Conservation (phyloP, 1,140 invertebrate genomes). For the Neomicropteryx cornuta region DNA sequence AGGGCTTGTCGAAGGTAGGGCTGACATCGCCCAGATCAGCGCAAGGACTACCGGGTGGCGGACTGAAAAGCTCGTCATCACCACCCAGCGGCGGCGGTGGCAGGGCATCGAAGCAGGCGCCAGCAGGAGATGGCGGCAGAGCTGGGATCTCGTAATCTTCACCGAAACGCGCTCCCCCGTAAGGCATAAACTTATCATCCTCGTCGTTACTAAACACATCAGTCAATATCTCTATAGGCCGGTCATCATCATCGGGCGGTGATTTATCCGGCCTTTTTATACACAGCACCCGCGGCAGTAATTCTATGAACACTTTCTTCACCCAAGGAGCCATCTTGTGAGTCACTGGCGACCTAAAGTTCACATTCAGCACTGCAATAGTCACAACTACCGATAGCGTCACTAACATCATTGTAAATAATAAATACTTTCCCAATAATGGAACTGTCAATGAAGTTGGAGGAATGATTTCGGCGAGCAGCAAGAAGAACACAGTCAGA, state of each 20-base stretch:
- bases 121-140: conserved; percentile 43
- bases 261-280: conserved; percentile 71
- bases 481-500: conserved; percentile 96
- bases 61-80: conserved; percentile 72
- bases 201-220: conserved; percentile 60
- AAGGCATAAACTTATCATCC: conserved; percentile 56
- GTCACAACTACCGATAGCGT: conserved; percentile 96
- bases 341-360: conserved; percentile 96
- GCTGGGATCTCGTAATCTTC: conserved; percentile 62
- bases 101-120: conserved; percentile 50
- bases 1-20: conserved; percentile 67
- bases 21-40: conserved; percentile 52
- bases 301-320: conserved; percentile 75
- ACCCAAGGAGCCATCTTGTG: conserved; percentile 92
- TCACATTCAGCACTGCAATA: conserved; percentile 96
- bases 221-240: conserved; percentile 55
- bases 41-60: conserved; percentile 44
- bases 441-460: conserved; percentile 98
- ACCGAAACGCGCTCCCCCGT: conserved; percentile 51
- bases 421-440: conserved; percentile 93
- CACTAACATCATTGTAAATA: conserved; percentile 99
- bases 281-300: conserved; percentile 75
- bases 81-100: conserved; percentile 60
- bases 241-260: conserved; percentile 53
- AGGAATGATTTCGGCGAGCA: conserved; percentile 96